phyloP scores from a whole-genome alignment of 1,140 invertebrate genomes.

The Drosophila teissieri region DNA sequence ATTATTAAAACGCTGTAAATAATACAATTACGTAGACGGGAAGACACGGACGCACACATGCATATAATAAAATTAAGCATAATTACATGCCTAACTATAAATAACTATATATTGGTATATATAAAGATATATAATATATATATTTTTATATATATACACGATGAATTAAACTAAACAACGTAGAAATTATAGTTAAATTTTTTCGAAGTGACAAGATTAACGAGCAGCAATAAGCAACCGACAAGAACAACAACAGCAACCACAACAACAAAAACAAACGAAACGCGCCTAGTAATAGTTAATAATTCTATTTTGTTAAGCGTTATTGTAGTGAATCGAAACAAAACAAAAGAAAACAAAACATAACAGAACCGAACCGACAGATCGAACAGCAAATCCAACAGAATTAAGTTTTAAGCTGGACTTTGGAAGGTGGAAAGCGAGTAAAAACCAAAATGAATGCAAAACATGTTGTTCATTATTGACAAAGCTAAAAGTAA shows the following conservation, averaged over 20 bases:
- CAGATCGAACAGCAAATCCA: constrained; percentile 46
- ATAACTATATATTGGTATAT: constrained; percentile 69
- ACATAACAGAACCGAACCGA: constrained; percentile 5
- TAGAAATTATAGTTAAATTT: constrained; percentile 75
- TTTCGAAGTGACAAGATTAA: constrained; percentile 57
- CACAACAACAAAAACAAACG: constrained; percentile 53
- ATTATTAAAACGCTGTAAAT: constrained; percentile 65
- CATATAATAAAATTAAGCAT: constrained; percentile 32
- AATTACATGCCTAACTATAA: constrained; percentile 46
- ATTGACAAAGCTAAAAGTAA: constrained; percentile 67
- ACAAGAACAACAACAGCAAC: constrained; percentile 35
- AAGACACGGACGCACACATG: constrained; percentile 21
- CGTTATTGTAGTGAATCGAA: constrained; percentile 73
- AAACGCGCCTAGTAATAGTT: constrained; percentile 72
- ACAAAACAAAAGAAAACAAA: constrained; percentile 2
- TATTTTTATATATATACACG: constrained; percentile 78
- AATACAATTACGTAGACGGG: constrained; percentile 41
- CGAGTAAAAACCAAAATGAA: constrained; percentile 38
- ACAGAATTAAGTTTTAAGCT: constrained; percentile 74
- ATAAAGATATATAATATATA: constrained; percentile 63
- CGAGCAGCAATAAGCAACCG: constrained; percentile 55
- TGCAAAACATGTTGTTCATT: constrained; percentile 58
- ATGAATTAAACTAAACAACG: constrained; percentile 61
- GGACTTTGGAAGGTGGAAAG: constrained; percentile 28
- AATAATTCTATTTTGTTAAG: constrained; percentile 82